Evolutionary conservation across 2,888 invertebrate species (phyloP).

Genomic region (Apodemia hepburni): DNA sequence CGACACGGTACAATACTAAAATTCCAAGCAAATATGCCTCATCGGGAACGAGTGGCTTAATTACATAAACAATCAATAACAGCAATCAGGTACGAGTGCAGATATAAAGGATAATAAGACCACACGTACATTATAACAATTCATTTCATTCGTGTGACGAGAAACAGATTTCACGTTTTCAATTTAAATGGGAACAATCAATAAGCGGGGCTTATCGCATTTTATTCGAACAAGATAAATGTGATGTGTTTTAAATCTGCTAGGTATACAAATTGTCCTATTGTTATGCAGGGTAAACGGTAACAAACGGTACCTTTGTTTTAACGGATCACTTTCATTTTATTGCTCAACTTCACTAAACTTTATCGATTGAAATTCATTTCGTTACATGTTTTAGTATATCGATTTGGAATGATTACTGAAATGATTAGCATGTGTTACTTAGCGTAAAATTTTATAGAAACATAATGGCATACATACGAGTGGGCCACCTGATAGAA

Average conservation of each 20-base stretch:
- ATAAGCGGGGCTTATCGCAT: slow-evolving; percentile 65
- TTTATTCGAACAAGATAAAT: slow-evolving; percentile 63
- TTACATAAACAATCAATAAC: slow-evolving; percentile 5
- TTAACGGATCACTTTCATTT: slow-evolving; percentile 26
- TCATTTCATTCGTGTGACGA: slow-evolving; percentile 57
- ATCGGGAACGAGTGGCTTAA: background rate
- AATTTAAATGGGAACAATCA: slow-evolving; percentile 70
- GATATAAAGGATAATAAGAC: slow-evolving; percentile 27
- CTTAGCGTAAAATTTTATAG: no score
- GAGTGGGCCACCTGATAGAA: no score
- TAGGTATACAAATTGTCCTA: slow-evolving; percentile 56
- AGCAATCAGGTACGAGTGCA: slow-evolving; percentile 9
- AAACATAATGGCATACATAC: no score
- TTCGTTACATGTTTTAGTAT: background rate
- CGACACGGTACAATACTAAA: background rate
- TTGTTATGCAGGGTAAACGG: slow-evolving; percentile 48
- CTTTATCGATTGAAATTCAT: background rate
- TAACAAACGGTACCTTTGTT: slow-evolving; percentile 52
- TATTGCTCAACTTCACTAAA: background rate
- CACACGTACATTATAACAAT: slow-evolving; percentile 43
- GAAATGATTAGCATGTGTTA: no score
- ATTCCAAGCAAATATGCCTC: background rate
- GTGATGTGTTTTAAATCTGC: slow-evolving; percentile 66
- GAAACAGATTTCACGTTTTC: slow-evolving; percentile 56
- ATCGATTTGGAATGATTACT: background rate